Evolutionary conservation across 30 jellyfish, hydroid and myxozoan genomes (phyloP), one percentile per base, ranked within the genome.

Genomic region (Aurelia sp.): DNA sequence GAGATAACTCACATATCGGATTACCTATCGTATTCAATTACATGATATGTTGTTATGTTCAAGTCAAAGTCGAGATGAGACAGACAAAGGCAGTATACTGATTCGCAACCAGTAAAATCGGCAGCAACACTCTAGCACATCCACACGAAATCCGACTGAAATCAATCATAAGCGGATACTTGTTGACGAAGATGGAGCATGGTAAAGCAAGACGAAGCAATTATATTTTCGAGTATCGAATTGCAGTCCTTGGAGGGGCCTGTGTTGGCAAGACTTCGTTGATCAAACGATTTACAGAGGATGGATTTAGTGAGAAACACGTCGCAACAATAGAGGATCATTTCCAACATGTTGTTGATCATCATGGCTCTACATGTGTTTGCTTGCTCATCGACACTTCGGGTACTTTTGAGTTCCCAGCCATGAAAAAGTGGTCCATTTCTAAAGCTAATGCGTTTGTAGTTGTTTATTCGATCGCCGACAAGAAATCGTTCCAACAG

Each of bases 361-460:
- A 83, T n/a, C 62, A 72, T 33, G 97, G 97, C 15, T 66, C 90
- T 35, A 86, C 94, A 30, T 94, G 99, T 66, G 99, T 94, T 22
- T 94, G 99, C 66, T 59, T 94, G 52, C 79, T 94, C 6, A 92
- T 88, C 63, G 99, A 94, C 81, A 94, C 99, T 3, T 96, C 96
- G 44, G 99, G 99, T 16, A 86, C 91, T 10, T 91, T 82, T 52
- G 99, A 94, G 77, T 94, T 94, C 48, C 99, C 99, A 37, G 99
- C 99, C 9, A 94, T 94, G 99, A 78, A 96, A 78, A 89, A 88
- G 44, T 86, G 96, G 86, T 85, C 97, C 35, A 89, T 94, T 47
- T 80, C 96, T 20, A 94, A 94, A 79, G 99, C 98, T 13, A 94
- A 94, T 58, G 97, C 94, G 5, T 94, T 84, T 66, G 86, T 94